phyloP scores from a whole-genome alignment of 2,113 vertebrate genomes.

The Ploceus nigricollis region DNA sequence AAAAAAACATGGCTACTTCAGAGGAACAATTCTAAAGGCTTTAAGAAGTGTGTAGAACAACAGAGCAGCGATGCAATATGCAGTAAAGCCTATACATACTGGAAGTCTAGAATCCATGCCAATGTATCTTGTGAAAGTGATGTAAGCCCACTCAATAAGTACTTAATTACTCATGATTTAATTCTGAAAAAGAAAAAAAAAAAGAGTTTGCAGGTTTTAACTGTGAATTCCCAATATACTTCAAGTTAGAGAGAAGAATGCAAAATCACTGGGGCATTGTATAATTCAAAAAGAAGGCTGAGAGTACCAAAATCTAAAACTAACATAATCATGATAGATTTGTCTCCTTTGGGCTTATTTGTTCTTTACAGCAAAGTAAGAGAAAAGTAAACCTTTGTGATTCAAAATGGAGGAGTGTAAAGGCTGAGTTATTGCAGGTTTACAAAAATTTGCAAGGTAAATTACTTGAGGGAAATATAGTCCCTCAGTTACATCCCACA shows the following conservation, averaged over 20 bases:
- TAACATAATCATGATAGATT: background rate
- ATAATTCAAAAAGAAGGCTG: background rate
- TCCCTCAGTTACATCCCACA: background rate
- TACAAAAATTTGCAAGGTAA: background rate
- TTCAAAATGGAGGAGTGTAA: background rate
- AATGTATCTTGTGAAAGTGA: background rate
- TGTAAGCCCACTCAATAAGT: background rate
- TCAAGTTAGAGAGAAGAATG: background rate
- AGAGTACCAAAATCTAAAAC: background rate
- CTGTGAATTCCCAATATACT: background rate
- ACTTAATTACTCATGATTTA: background rate
- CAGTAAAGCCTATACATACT: background rate
- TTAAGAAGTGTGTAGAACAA: background rate
- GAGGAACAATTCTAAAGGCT: background rate
- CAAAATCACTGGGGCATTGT: background rate
- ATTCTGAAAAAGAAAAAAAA: background rate
- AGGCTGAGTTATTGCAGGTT: background rate
- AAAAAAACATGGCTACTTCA: background rate
- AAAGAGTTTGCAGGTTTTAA: background rate
- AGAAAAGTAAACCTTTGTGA: background rate
- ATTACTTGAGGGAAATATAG: background rate
- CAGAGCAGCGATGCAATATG: background rate
- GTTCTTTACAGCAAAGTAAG: background rate
- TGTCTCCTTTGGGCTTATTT: background rate
- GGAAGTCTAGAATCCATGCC: background rate